Conservation (phyloP, 1,140 invertebrate species). For the Melipona quadrifasciata region DNA sequence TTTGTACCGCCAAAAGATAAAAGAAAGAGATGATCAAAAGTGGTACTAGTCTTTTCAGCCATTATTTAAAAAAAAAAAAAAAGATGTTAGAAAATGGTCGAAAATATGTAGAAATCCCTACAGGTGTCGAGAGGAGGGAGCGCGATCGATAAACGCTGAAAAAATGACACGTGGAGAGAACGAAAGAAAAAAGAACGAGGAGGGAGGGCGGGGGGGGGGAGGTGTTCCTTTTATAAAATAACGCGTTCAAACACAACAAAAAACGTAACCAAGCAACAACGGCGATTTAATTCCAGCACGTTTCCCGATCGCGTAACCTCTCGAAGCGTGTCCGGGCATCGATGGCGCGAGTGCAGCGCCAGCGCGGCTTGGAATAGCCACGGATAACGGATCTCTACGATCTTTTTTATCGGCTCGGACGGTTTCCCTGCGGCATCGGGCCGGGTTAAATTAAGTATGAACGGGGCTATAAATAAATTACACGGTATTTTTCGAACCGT, state of each 20-base stretch:
- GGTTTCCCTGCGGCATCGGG: conserved; percentile 12
- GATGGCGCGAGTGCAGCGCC: background rate
- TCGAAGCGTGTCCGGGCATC: background rate
- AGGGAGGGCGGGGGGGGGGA: accelerated
- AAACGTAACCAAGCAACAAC: background rate
- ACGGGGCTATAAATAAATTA: conserved; percentile 39
- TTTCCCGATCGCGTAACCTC: background rate
- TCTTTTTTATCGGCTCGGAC: conserved; percentile 30
- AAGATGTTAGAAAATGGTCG: too few species aligned
- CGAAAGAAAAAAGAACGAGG: too few species aligned
- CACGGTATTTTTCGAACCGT: conserved; percentile 33
- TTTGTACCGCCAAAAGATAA: too few species aligned
- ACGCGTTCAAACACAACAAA: background rate
- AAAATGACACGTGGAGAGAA: too few species aligned
- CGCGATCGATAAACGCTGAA: too few species aligned
- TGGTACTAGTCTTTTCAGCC: too few species aligned
- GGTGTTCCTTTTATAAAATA: too few species aligned
- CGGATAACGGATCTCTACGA: conserved; percentile 33
- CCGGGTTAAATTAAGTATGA: conserved; percentile 45
- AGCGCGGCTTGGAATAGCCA: conserved; percentile 8
- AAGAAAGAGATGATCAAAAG: too few species aligned
- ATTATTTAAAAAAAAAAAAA: too few species aligned
- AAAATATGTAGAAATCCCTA: too few species aligned
- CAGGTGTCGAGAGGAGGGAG: too few species aligned
- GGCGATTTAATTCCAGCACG: background rate